Conservation (phyloP, 2,888 invertebrate genomes). For the Mythimna impura region DNA sequence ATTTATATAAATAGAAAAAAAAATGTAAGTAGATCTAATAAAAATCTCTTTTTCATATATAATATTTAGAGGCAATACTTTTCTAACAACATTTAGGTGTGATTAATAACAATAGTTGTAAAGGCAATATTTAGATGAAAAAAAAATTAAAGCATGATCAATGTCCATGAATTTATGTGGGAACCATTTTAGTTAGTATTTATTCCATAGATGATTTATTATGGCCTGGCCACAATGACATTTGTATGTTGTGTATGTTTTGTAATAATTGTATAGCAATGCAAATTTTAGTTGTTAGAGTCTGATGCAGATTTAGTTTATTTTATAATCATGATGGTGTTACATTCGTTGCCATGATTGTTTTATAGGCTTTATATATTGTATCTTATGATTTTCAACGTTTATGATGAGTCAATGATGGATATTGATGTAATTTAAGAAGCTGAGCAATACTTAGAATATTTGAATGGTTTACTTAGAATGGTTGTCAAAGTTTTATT, state of each 20-base stretch:
- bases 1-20: constrained; percentile 78
- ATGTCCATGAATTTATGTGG: constrained; percentile 77
- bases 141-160: constrained; percentile 76
- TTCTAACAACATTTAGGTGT: constrained; percentile 89
- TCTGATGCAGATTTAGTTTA: constrained; percentile 88
- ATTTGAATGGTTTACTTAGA: background rate
- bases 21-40: constrained; percentile 85
- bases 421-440: constrained; percentile 40
- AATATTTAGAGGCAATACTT: constrained; percentile 89
- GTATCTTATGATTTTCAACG: constrained; percentile 48
- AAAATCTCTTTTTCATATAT: constrained; percentile 84
- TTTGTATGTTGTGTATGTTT: constrained; percentile 83
- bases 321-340: constrained; percentile 59
- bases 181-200: constrained; percentile 78
- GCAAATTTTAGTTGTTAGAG: constrained; percentile 80
- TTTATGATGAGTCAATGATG: constrained; percentile 31
- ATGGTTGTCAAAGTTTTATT: too few relatives aligned
- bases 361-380: constrained; percentile 60
- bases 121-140: constrained; percentile 84
- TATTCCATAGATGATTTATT: constrained; percentile 79
- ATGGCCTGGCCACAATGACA: constrained; percentile 79
- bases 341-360: constrained; percentile 74
- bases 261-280: constrained; percentile 81
- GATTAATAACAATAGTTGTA: constrained; percentile 87
- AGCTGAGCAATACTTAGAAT: constrained; percentile 64